phyloP scores from a whole-genome alignment of 1,140 invertebrate genomes.

The Acromyrmex heyeri region DNA sequence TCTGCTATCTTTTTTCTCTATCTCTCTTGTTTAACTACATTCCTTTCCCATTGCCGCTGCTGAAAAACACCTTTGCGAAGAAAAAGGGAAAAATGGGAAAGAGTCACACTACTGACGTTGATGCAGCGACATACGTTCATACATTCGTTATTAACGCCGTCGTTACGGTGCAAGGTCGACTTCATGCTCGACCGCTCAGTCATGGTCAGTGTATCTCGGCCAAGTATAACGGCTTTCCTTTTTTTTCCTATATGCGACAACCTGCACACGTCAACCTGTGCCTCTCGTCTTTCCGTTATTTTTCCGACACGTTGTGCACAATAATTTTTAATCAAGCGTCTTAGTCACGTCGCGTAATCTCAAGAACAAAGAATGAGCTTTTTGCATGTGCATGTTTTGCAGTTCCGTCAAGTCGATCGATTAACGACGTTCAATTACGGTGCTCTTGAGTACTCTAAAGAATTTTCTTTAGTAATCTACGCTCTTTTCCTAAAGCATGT shows the following conservation, averaged over 20 bases:
- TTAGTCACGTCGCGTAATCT: not conserved
- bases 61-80: not conserved
- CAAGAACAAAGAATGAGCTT: not conserved
- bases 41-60: not conserved
- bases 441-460: not conserved
- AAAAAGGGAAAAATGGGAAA: constrained; percentile 18
- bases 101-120: not conserved
- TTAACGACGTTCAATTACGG: not conserved
- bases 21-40: not conserved
- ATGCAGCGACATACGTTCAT: not conserved
- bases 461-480: not conserved
- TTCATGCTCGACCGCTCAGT: constrained; percentile 6
- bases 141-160: constrained; percentile 10
- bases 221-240: constrained; percentile 12
- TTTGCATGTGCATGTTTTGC: not conserved
- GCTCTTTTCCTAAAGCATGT: not conserved
- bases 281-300: not conserved
- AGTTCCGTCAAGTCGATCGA: not conserved
- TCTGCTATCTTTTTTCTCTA: not conserved
- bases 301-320: not conserved
- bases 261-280: no score
- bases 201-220: constrained; percentile 9
- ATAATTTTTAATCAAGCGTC: constrained; percentile 36
- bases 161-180: constrained; percentile 35
- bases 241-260: not conserved